Conservation (phyloP, 1,140 invertebrate species). For the Drosophila nannoptera region DNA sequence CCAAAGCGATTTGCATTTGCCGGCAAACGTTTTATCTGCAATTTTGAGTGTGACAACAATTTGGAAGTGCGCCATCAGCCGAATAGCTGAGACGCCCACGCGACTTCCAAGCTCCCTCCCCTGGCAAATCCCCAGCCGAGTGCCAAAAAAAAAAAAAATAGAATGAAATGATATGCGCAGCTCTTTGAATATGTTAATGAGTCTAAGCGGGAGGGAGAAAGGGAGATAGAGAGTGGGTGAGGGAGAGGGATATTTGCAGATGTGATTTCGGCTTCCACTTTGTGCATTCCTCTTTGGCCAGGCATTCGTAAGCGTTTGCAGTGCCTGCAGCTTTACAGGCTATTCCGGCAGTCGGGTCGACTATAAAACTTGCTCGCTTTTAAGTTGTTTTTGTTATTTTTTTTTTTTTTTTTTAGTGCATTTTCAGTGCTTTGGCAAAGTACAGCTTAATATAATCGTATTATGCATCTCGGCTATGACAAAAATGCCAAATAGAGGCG, state of each 20-base stretch:
- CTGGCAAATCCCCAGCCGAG: background rate
- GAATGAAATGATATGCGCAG: no score
- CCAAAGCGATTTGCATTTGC: constrained; percentile 45
- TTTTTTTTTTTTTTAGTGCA: background rate
- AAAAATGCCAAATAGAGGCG: constrained; percentile 22
- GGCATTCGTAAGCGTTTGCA: background rate
- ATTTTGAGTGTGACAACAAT: constrained; percentile 40
- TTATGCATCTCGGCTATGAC: constrained; percentile 33
- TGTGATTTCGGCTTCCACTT: background rate
- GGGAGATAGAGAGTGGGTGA: no score
- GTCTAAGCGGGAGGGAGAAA: no score
- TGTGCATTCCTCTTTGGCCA: background rate
- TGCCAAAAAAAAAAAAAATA: no score
- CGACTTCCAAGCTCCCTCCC: background rate
- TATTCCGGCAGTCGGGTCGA: constrained; percentile 10
- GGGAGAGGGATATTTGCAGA: no score
- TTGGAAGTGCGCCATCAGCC: constrained; percentile 36
- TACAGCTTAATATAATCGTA: constrained; percentile 40
- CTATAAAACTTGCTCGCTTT: background rate
- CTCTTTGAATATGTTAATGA: no score
- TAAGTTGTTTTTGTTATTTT: background rate
- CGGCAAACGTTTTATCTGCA: constrained; percentile 34
- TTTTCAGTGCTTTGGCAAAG: constrained; percentile 29
- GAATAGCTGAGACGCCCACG: constrained; percentile 14
- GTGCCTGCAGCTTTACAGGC: background rate